Percentiles rank a stretch among this genome's conserved stretches.
Evolutionary conservation across 1,140 invertebrate genomes (phyloP).

Genomic region (Halesus radiatus): DNA sequence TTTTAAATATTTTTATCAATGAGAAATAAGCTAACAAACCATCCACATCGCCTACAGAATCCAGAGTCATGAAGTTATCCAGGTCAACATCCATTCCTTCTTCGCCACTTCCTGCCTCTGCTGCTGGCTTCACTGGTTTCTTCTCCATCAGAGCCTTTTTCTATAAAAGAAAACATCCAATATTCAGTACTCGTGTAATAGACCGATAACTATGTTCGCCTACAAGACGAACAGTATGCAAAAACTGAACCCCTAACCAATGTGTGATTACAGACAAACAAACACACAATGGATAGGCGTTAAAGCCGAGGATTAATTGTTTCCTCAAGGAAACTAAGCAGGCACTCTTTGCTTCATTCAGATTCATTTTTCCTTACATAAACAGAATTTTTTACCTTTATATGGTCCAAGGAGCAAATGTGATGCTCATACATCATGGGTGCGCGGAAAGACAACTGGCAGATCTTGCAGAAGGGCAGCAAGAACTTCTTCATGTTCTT

Average conservation of each 20-base stretch:
- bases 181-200: conserved; percentile 20
- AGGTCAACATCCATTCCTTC: conserved; percentile 83
- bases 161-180: conserved; percentile 62
- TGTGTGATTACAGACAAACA: too few relatives aligned
- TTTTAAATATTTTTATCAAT: neutral
- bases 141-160: conserved; percentile 71
- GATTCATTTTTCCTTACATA: neutral
- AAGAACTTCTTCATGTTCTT: conserved; percentile 85
- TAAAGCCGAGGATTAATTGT: too few relatives aligned
- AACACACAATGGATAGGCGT: too few relatives aligned
- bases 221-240: too few relatives aligned
- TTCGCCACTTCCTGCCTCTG: conserved; percentile 73
- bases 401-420: conserved; percentile 82
- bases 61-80: conserved; percentile 87
- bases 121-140: conserved; percentile 63
- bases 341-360: too few relatives aligned
- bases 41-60: conserved; percentile 87
- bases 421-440: conserved; percentile 87
- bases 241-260: too few relatives aligned
- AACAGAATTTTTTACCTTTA: conserved; percentile 72
- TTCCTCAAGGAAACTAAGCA: too few relatives aligned
- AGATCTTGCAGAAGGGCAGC: conserved; percentile 82
- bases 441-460: conserved; percentile 80
- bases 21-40: conserved; percentile 64
- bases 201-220: too few relatives aligned